Base-by-base conservation (phyloP, 2,797 vertebrate genomes). In the Chaetophractus vellerosus region DNA sequence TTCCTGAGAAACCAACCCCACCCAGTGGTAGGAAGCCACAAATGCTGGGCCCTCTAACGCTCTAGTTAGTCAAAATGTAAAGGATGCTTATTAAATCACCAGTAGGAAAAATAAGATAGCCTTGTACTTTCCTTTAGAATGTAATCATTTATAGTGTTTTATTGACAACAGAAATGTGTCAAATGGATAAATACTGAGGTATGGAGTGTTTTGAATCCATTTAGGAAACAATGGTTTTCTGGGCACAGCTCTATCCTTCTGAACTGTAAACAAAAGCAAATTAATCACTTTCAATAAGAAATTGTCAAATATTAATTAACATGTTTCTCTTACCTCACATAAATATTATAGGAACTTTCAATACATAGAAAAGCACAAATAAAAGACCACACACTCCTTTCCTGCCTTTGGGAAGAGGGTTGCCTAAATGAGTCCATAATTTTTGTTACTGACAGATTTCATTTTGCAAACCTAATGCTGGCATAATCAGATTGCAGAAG, bases 21-120 rank as follows among this genome's bases (percentile, higher is more conserved):
- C 59, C 97, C 97, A 64, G 98, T 98, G 64, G 95, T 50, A 99
- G 98, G 97, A 99, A 99, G 1, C 97, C 98, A 97, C 98, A 99
- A 2, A 33, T 93, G 3, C 97, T 98, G 16, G 97, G 98, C 50
- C 98, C 98, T 90, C 98, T 99, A 24, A 10, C 99, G 99, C 85
- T 99, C 98, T 11, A 95, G 83, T 99, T 99, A 99, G 83, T 52
- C 92, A 80, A 82, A 93, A 72, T 18, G 26, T 26, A 50, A n/a
- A 61, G 21, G 57, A 33, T 68, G 14, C 57, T 91, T 59, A 50
- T 38, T 55, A 74, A 88, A 63, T 96, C 69, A 55, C 0, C 11
- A 66, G 24, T 18, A 80, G 79, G 16, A 55, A 55, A 89, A 91
- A 91, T 57, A 48, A 78, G 48, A 55, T 61, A 23, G 41, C 10